Evolutionary conservation across 2,797 vertebrate genomes (phyloP), one percentile per base, ranked within the genome.

Genomic region (Ctenopoma kingsleyae): DNA sequence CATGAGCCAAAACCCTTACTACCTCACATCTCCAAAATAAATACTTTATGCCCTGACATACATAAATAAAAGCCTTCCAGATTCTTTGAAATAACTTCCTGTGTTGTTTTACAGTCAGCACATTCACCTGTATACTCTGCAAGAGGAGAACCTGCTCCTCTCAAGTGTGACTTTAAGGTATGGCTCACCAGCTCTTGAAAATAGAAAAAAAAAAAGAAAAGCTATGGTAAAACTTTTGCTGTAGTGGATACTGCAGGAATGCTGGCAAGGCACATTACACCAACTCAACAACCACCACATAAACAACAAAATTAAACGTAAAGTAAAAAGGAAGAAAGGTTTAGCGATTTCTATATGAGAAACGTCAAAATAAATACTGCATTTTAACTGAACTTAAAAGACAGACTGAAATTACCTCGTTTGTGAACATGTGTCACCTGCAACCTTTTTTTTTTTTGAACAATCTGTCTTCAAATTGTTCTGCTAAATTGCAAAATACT

Each of bases 61-160:
- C 87, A 93, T 89, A 91, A 91, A 89, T 91, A 87, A 83, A 83
- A 40, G 64, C 52, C 62, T 73, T 63, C 59, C 60, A 40, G 55
- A 69, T 63, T 59, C 57, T 66, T 59, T 67, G 47, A 67, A 41
- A 74, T 23, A 43, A 67, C 67, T 27, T 36, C 67, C 65, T 49
- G 74, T 47, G 49, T 46, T 80, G 40, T 55, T 76, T 77, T 75
- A 90, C 85, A 84, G 74, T 83, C 76, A 54, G 66, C 77, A 78
- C 58, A 57, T 68, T 64, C 54, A 71, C 41, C 65, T 60, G 66
- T 54, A 20, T 1, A 6, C 43, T 40, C 3, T 19, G 51, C 40
- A 17, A 64, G 81, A 92, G 79, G 86, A 92, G 89, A 89, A 86
- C 90, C 92, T 36, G 92, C 91, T 92, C 85, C 88, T 87, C 81